These are phyloP conservation scores for Eulithis testata DNA, from an alignment of 2,888 invertebrate species.

Conservation along the genomic window DNA sequence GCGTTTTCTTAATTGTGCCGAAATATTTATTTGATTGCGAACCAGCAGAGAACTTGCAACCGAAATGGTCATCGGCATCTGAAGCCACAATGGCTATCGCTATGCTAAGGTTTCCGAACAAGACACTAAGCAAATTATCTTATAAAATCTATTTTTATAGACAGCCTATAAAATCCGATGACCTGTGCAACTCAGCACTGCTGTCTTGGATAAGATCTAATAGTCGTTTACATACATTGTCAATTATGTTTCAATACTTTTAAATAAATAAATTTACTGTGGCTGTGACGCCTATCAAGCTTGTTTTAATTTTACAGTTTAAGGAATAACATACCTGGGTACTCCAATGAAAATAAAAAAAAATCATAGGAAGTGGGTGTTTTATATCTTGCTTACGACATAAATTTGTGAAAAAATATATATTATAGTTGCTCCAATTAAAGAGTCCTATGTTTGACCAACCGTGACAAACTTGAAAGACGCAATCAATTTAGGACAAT, in stretches of 20 bases:
- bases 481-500: slow-evolving; percentile 63
- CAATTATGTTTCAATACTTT: slow-evolving; percentile 30
- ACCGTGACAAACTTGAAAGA: slow-evolving; percentile 46
- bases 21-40: slow-evolving; percentile 85
- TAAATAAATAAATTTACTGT: neutral
- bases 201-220: slow-evolving; percentile 32
- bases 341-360: no score
- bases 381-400: neutral
- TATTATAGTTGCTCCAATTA: slow-evolving; percentile 3
- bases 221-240: slow-evolving; percentile 28
- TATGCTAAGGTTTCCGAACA: slow-evolving; percentile 52
- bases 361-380: neutral
- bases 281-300: no score
- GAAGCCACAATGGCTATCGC: slow-evolving; percentile 70
- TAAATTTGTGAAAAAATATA: neutral
- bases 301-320: no score
- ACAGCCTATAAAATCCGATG: slow-evolving; percentile 39
- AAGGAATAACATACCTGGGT: no score
- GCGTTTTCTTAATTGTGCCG: slow-evolving; percentile 85
- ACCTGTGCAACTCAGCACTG: slow-evolving; percentile 33
- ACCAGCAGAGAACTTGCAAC: slow-evolving; percentile 78
- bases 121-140: slow-evolving; percentile 60
- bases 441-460: slow-evolving; percentile 29
- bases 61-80: slow-evolving; percentile 83
- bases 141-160: slow-evolving; percentile 58